Base-by-base conservation (phyloP, 2,888 invertebrate species). In the Dryocosmus kuriphilus region DNA sequence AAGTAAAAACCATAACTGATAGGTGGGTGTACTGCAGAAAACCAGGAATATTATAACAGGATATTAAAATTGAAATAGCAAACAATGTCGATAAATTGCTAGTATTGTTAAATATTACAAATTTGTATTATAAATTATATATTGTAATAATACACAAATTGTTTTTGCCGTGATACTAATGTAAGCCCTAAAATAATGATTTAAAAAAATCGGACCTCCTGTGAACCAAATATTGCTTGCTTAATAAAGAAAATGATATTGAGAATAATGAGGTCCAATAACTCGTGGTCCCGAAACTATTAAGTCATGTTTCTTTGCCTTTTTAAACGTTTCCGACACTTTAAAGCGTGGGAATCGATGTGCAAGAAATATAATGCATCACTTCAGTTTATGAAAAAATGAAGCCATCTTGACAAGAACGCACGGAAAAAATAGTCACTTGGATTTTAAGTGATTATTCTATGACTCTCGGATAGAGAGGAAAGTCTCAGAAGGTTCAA, bases 361-460 rank as follows among this genome's bases (percentile, higher is more conserved):
- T 24, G 11, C 38, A 16, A 6, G 41, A 27, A 38, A 27, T 24
- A 67, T 14, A 7, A 67, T 46, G 8, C 27, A 41, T 35, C 1
- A 38, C 46, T 38, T 19, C 16, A 46, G 27, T 67, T 24, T 67
- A 41, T 41, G 65, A 19, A 46, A 67, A 67, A 67, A 67, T 41
- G 38, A 11, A 27, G 65, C 19, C 65, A 67, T 46, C 27, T 67
- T 41, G 41, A 65, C 24, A 67, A 67, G 8, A 9, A 3, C 41
- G 5, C n/a, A n/a, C n/a, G n/a, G n/a, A n/a, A n/a, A n/a, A n/a
- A n/a, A n/a, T n/a, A n/a, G n/a, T n/a, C n/a, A n/a, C n/a, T n/a
- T n/a, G n/a, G n/a, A n/a, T n/a, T n/a, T n/a, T n/a, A n/a, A n/a
- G n/a, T n/a, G n/a, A n/a, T n/a, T n/a, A n/a, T n/a, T n/a, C n/a